These are phyloP conservation scores for Drosophila nigritarsus DNA, from an alignment of 2,888 invertebrate species.

Conservation along the genomic window DNA sequence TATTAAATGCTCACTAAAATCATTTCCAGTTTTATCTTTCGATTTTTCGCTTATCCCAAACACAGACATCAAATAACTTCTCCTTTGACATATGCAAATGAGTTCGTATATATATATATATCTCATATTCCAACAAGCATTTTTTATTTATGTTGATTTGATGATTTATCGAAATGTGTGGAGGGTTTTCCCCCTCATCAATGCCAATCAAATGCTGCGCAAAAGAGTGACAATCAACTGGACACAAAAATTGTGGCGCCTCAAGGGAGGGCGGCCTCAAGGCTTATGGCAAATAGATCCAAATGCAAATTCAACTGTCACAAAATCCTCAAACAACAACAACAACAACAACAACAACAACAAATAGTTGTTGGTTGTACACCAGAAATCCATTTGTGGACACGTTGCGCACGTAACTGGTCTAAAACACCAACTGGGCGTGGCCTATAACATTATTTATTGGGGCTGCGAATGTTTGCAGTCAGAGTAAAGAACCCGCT, in stretches of 20 bases:
- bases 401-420: conserved; percentile 56
- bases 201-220: conserved; percentile 26
- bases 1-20: neutral
- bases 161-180: neutral
- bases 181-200: conserved; percentile 14
- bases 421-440: conserved; percentile 31
- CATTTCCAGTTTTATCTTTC: neutral
- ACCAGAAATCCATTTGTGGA: conserved; percentile 49
- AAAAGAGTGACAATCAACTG: conserved; percentile 34
- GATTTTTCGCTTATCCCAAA: too few relatives aligned
- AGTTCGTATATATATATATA: neutral
- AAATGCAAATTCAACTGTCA: conserved; percentile 58
- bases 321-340: conserved; percentile 13
- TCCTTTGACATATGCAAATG: neutral
- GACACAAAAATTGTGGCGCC: conserved; percentile 8
- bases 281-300: conserved; percentile 23
- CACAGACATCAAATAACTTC: neutral
- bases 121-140: neutral
- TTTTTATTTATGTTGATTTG: neutral
- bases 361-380: too few relatives aligned
- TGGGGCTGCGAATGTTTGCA: conserved; percentile 7
- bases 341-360: too few relatives aligned
- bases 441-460: conserved; percentile 41
- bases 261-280: neutral
- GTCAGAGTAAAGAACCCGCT: neutral